Evolutionary conservation across 2,113 vertebrate genomes (phyloP).

Genomic region (Pedionomus torquatus): DNA sequence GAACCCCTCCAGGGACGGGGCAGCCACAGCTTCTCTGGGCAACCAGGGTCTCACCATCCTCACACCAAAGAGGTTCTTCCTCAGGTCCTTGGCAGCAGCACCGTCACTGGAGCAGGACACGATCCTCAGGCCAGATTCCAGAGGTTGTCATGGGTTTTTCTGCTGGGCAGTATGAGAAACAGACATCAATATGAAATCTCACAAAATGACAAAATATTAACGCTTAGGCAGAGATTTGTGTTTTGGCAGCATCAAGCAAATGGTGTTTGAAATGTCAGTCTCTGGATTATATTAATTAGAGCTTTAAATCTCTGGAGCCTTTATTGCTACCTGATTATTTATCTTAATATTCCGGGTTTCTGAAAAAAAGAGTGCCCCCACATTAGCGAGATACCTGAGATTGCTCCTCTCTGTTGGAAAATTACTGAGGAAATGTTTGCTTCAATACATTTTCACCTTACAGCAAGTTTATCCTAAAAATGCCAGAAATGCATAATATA

Average conservation of each 20-base stretch:
- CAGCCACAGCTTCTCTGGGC: not conserved
- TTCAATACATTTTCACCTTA: not conserved
- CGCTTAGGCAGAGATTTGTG: not conserved
- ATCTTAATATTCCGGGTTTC: not conserved
- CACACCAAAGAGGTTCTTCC: fast-evolving
- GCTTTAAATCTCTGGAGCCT: not conserved
- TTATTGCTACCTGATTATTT: not conserved
- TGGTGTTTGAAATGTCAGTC: not conserved
- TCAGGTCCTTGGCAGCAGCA: not conserved
- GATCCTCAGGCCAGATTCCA: not conserved
- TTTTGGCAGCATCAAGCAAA: not conserved
- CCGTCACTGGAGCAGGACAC: not conserved
- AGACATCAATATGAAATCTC: not conserved
- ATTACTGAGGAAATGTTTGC: not conserved
- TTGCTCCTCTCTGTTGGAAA: not conserved
- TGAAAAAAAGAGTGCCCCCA: not conserved
- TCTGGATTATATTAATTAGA: not conserved
- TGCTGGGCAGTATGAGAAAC: too few relatives aligned
- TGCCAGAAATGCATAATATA: not conserved
- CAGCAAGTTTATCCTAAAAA: not conserved
- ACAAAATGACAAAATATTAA: not conserved
- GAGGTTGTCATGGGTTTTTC: not conserved
- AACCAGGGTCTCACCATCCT: not conserved
- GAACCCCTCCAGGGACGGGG: not conserved
- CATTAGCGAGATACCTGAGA: not conserved